Base-by-base conservation (phyloP, 2,113 vertebrate species). In the Cnemophilus loriae region DNA sequence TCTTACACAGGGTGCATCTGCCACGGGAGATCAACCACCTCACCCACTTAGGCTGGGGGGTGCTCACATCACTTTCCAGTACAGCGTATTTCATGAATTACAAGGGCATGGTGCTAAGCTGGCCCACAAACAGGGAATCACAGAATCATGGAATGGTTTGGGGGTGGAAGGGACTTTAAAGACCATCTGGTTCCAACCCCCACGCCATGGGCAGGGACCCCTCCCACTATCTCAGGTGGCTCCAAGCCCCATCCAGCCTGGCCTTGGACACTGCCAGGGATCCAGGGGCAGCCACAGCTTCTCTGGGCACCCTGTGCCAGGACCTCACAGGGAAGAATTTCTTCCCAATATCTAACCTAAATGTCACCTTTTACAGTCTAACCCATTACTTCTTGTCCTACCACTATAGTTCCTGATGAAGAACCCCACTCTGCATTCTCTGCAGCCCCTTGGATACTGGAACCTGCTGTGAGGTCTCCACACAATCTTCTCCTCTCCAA, bases 191-290 rank as follows among this genome's bases (percentile, higher is more conserved):
- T 59, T 44, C 22, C 52, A 57, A 13, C 2, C 5, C 2, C 30
- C 4, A 13, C 67, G 33, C 10, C 7, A 21, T 10, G 23, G 35
- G 1, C 33, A 81, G 13, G 8, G 28, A 68, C n/a, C 68, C 6
- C 32, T 60, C 4, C 16, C 20, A 68, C 30, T 7, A 6, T 0
- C 28, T 28, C 69, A 82, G 4, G 3, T 1, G 11, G 39, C 24
- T 68, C 61, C 46, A 67, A 59, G 11, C 13, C 27, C 60, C 0
- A 0, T n/a, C 28, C 69, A 32, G 0, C 17, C 30, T 47, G 28
- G 8, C 24, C 55, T 27, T 1, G 46, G 47, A 61, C 13, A 32
- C 13, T 68, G 22, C 53, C n/a, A 68, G 30, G 11, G 28, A 46
- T 59, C 39, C 39, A 41, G 33, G 19, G 23, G 8, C 13, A 74